phyloP scores from a whole-genome alignment of 2,113 vertebrate species.

The Sarotherodon lohbergeri region DNA sequence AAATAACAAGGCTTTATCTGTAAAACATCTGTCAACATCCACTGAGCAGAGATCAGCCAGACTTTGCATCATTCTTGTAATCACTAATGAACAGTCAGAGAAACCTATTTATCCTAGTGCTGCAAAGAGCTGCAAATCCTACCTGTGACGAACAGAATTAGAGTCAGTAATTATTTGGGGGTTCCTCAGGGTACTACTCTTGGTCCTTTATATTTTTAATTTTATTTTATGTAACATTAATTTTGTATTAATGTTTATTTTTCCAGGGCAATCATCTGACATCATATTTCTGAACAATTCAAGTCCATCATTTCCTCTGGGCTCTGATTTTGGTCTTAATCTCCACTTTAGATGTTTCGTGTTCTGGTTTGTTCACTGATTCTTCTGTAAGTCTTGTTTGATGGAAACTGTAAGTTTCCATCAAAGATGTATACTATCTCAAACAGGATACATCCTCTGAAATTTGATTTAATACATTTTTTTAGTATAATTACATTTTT shows the following conservation, averaged over 20 bases:
- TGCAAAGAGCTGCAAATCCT: background rate
- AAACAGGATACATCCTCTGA: background rate
- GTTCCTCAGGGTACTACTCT: background rate
- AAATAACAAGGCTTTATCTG: slow-evolving; percentile 7
- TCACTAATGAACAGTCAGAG: background rate
- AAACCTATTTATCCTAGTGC: background rate
- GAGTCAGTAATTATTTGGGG: background rate
- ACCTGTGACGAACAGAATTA: background rate
- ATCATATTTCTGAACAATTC: background rate
- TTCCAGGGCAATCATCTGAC: background rate
- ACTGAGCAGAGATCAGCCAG: background rate
- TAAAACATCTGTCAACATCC: background rate
- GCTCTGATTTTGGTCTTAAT: background rate
- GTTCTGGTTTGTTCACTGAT: background rate
- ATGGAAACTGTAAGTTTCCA: too few relatives aligned
- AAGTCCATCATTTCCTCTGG: background rate
- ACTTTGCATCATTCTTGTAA: background rate
- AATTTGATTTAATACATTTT: background rate
- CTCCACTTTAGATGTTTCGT: background rate
- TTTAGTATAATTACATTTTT: background rate
- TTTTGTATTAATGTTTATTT: background rate
- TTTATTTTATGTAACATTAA: background rate
- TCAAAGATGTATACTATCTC: background rate
- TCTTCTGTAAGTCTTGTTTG: background rate
- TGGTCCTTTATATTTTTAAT: background rate